These are phyloP conservation scores for Apis laboriosa DNA, from an alignment of 1,140 invertebrate species.

Conservation along the genomic window DNA sequence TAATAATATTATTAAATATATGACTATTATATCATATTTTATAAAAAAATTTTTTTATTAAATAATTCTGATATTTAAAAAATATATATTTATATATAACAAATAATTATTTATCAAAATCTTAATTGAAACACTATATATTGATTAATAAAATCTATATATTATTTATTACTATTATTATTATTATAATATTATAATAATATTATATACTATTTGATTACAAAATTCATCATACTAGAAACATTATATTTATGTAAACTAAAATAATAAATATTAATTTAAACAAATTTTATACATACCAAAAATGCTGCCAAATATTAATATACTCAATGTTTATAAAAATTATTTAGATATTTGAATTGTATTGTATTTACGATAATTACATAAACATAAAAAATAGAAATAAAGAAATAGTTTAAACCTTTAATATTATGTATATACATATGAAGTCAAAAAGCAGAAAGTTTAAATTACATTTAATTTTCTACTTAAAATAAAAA, in stretches of 20 bases:
- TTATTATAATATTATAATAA: too few species aligned
- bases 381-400: background rate
- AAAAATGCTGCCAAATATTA: background rate
- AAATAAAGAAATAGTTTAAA: background rate
- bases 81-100: background rate
- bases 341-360: background rate
- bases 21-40: too few species aligned
- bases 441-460: background rate
- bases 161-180: background rate
- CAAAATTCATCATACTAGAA: background rate
- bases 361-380: background rate
- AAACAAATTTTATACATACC: background rate
- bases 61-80: too few species aligned
- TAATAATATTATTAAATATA: background rate
- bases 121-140: background rate
- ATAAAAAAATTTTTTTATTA: too few species aligned
- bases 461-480: background rate
- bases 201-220: background rate
- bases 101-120: background rate
- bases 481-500: background rate
- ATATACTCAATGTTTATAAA: background rate
- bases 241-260: slow-evolving; percentile 5
- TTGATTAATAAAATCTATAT: background rate
- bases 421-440: background rate
- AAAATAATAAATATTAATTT: background rate